Evolutionary conservation across 2,888 invertebrate genomes (phyloP).

Genomic region (Griposia aprilina): DNA sequence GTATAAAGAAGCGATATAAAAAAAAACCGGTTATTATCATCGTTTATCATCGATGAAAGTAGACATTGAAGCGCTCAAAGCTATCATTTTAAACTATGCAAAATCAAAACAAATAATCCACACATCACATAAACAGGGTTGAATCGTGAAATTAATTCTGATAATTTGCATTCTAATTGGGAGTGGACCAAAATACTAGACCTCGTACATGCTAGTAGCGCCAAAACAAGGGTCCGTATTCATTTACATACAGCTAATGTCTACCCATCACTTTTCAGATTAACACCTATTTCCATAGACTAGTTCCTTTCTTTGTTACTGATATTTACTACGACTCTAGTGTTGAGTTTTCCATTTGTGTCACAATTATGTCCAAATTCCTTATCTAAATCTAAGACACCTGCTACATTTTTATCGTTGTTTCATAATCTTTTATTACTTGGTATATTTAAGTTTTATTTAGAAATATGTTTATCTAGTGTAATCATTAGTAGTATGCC

Average conservation of each 20-base stretch:
- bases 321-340: not conserved
- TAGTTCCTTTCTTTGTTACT: not conserved
- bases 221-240: constrained; percentile 26
- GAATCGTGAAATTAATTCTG: constrained; percentile 46
- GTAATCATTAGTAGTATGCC: not conserved
- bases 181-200: constrained; percentile 51
- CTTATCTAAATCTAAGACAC: not conserved
- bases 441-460: not conserved
- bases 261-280: constrained; percentile 26
- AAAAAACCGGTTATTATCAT: too few species aligned
- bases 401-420: not conserved
- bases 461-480: not conserved
- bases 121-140: constrained; percentile 4
- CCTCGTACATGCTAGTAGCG: constrained; percentile 17
- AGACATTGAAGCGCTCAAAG: not conserved
- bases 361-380: too few species aligned
- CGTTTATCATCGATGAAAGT: not conserved
- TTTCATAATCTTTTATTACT: not conserved
- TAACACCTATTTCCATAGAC: constrained; percentile 3
- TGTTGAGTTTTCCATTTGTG: not conserved
- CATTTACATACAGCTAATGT: constrained; percentile 52
- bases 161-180: constrained; percentile 64
- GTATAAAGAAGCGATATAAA: too few species aligned
- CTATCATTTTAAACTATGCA: not conserved
- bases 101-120: constrained; percentile 19